phyloP scores from a whole-genome alignment of 2,113 vertebrate species.

The Catharus bicknelli region DNA sequence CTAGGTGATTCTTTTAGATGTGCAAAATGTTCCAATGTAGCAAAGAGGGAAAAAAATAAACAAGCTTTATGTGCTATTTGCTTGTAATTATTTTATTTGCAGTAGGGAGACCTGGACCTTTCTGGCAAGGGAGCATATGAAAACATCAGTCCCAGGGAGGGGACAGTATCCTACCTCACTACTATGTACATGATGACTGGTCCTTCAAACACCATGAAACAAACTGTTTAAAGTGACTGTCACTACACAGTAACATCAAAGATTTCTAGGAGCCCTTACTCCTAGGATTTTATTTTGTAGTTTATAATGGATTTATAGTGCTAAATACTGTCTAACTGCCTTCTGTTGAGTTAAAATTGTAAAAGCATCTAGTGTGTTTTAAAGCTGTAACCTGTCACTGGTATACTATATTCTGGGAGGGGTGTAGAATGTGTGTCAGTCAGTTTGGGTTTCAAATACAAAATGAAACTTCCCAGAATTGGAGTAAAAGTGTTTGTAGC shows the following conservation, averaged over 20 bases:
- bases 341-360: constrained; percentile 67
- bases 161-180: constrained; percentile 89
- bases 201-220: constrained; percentile 73
- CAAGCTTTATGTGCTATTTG: constrained; percentile 14
- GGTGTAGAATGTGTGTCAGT: constrained; percentile 20
- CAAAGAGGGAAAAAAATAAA: background rate
- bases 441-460: background rate
- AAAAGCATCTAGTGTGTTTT: constrained; percentile 43
- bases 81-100: constrained; percentile 58
- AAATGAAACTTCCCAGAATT: background rate
- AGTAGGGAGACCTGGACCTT: constrained; percentile 67
- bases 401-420: constrained; percentile 66
- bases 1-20: constrained; percentile 13
- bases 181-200: constrained; percentile 79
- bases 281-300: constrained; percentile 42
- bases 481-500: constrained; percentile 9
- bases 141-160: constrained; percentile 81
- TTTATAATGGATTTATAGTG: constrained; percentile 50
- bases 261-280: constrained; percentile 17
- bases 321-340: constrained; percentile 68
- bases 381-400: constrained; percentile 67
- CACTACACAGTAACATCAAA: background rate
- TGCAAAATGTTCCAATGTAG: constrained; percentile 3
- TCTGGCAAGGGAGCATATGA: constrained; percentile 84
- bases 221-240: constrained; percentile 24